A percentile compares a stretch with the other conserved stretches of the same genome.
Conservation (phyloP, 2,113 vertebrate genomes). For the Indicator maculatus region DNA sequence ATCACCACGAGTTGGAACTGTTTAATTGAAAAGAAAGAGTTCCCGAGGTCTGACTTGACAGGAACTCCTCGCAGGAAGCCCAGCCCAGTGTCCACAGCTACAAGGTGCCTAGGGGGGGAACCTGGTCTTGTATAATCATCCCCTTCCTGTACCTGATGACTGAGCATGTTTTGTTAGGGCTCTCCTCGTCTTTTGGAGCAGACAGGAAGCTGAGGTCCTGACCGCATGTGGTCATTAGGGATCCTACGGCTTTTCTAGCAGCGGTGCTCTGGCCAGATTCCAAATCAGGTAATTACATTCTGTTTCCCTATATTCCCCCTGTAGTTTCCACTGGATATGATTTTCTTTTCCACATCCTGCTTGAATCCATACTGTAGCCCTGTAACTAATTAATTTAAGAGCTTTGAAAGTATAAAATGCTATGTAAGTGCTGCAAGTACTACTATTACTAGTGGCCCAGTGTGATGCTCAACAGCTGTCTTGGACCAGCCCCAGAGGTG, state of each 20-base stretch:
- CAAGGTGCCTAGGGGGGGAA: background rate
- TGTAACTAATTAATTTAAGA: constrained; percentile 57
- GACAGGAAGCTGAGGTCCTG: background rate
- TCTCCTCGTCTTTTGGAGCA: background rate
- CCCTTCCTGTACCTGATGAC: background rate
- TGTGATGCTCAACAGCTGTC: constrained; percentile 28
- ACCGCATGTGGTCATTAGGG: background rate
- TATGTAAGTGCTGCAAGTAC: constrained; percentile 9
- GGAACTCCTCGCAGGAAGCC: background rate
- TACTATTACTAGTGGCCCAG: background rate
- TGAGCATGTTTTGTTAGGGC: background rate
- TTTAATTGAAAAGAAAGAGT: constrained; percentile 38
- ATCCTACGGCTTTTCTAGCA: background rate
- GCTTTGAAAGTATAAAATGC: constrained; percentile 39
- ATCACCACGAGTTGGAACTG: constrained; percentile 1
- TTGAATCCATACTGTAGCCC: background rate
- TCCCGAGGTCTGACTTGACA: background rate
- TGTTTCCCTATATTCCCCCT: constrained; percentile 14
- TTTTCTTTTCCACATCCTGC: constrained; percentile 42
- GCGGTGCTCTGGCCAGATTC: background rate
- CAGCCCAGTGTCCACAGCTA: background rate
- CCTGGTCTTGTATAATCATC: background rate
- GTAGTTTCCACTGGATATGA: constrained; percentile 19
- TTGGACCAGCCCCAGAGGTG: background rate
- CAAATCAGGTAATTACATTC: constrained; percentile 13